Evolutionary conservation across 1,140 invertebrate genomes (phyloP).

Genomic region (Caenorhabditis latens): DNA sequence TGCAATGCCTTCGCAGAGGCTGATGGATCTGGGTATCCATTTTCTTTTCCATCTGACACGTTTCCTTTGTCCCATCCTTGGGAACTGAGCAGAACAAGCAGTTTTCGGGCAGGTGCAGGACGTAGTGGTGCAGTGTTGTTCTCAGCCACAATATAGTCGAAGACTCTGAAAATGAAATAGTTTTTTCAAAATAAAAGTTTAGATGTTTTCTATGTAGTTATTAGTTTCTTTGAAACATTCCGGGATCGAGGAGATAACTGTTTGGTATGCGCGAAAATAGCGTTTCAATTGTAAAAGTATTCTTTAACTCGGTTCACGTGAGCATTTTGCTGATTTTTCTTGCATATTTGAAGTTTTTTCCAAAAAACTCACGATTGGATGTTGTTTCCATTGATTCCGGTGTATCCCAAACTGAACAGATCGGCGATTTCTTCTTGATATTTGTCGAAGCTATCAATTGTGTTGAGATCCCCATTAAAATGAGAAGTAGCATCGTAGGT

Average conservation of each 20-base stretch:
- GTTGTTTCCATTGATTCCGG: conserved; percentile 57
- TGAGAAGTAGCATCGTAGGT: conserved; percentile 45
- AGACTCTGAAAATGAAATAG: conserved; percentile 14
- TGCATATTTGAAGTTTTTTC: too few relatives aligned
- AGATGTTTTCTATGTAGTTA: too few relatives aligned
- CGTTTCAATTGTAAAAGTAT: too few relatives aligned
- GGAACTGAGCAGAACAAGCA: conserved; percentile 39
- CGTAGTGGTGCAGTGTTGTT: background rate
- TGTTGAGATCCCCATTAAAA: conserved; percentile 38
- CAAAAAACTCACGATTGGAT: conserved; percentile 48
- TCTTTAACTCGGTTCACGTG: too few relatives aligned
- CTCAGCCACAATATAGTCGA: conserved; percentile 11
- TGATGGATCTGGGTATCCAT: conserved; percentile 42
- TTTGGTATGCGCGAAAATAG: too few relatives aligned
- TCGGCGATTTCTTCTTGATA: conserved; percentile 4
- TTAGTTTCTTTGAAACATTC: too few relatives aligned
- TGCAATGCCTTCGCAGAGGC: background rate
- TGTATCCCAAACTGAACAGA: conserved; percentile 52
- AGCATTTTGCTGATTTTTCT: too few relatives aligned
- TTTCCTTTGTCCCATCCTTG: conserved; percentile 59
- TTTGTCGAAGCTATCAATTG: background rate
- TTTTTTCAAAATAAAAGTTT: too few relatives aligned
- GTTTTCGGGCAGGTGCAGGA: background rate
- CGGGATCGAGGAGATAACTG: too few relatives aligned
- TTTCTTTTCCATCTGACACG: background rate